Conservation (phyloP, 2,797 vertebrate species). For the Anisognathus igniventris region DNA sequence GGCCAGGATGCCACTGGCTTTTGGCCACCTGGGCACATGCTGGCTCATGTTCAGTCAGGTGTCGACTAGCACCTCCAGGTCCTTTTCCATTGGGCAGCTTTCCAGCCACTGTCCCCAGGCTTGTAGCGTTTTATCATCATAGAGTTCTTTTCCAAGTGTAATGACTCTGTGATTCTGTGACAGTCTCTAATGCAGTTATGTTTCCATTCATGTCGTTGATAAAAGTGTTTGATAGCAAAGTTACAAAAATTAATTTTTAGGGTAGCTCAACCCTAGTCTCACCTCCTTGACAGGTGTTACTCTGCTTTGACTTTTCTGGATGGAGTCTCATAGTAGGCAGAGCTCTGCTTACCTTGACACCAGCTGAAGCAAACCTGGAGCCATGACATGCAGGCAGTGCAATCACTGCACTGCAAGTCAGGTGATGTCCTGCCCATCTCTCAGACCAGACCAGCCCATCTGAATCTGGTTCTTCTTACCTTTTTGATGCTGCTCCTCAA, state of each 20-base stretch:
- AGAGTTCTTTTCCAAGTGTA: not conserved
- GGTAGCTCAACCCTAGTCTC: not conserved
- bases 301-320: not conserved
- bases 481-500: not conserved
- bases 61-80: rapidly evolving
- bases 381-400: too few species aligned
- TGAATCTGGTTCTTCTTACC: not conserved
- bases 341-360: not conserved
- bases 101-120: not conserved
- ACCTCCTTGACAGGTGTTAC: not conserved
- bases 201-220: not conserved
- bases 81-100: not conserved
- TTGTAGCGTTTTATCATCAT: rapidly evolving
- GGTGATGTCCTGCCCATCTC: not conserved
- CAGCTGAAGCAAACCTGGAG: not conserved
- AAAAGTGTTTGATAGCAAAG: not conserved
- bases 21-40: rapidly evolving
- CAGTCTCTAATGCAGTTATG: not conserved
- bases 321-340: not conserved
- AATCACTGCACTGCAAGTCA: not conserved
- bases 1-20: not conserved
- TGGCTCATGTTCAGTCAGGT: not conserved
- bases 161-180: not conserved
- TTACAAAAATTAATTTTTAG: not conserved
- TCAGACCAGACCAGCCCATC: not conserved